Evolutionary conservation across 64 coral and sea anemone genomes (phyloP).

Genomic region (Platygyra sinensis): DNA sequence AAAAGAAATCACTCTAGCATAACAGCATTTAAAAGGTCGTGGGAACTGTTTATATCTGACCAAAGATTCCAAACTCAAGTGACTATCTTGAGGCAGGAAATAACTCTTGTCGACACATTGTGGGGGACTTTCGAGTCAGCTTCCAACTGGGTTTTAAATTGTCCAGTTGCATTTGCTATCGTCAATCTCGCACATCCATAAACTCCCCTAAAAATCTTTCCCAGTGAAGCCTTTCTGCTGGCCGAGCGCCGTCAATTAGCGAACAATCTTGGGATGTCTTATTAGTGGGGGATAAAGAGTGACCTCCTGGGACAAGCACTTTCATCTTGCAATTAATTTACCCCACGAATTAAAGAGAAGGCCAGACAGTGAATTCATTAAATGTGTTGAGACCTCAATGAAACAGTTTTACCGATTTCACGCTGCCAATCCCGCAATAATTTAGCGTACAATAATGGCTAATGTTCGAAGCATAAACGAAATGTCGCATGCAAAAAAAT

Average conservation of each 20-base stretch:
- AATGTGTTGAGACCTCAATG: not conserved
- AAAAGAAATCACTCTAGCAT: constrained; percentile 16
- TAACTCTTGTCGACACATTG: not conserved
- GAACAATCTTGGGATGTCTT: not conserved
- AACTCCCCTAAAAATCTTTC: no score
- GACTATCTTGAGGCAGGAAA: not conserved
- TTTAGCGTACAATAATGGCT: not conserved
- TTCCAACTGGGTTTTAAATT: not conserved
- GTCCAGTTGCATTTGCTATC: not conserved
- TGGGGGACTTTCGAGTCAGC: not conserved
- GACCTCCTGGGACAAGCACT: not conserved
- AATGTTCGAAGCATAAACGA: not conserved
- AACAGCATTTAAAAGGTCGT: constrained; percentile 37
- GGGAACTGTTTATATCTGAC: constrained; percentile 21
- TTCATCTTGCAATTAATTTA: not conserved
- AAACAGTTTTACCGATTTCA: not conserved
- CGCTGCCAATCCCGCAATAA: not conserved
- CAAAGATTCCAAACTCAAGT: not conserved
- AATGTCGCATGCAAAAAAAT: not conserved
- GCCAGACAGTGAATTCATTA: not conserved
- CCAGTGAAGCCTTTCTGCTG: not conserved
- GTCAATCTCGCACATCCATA: not conserved
- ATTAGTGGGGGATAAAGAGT: not conserved
- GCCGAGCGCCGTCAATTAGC: not conserved
- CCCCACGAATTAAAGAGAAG: not conserved